A percentile compares a stretch with the other conserved stretches of the same genome.
Evolutionary conservation across 2,888 invertebrate genomes (phyloP).

Genomic region (Leucoptera coffeella): DNA sequence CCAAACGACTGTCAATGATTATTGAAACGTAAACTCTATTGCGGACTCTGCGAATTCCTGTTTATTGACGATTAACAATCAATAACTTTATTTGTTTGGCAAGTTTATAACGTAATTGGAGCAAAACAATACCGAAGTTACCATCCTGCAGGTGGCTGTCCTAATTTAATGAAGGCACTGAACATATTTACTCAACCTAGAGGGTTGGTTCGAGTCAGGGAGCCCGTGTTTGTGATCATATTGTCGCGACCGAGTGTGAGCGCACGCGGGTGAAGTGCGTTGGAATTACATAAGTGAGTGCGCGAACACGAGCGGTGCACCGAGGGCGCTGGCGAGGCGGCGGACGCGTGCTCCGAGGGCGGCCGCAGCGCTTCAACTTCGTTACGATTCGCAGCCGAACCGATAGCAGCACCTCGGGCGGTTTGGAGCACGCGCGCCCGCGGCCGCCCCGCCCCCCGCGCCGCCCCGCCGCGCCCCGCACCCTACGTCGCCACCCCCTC

Average conservation of each 20-base stretch:
- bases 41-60: no score
- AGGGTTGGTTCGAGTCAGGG: no score
- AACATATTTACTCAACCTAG: conserved; percentile 20
- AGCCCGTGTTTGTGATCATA: no score
- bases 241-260: no score
- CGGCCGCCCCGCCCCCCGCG: conserved; percentile 20
- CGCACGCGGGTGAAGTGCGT: no score
- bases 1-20: no score
- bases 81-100: no score
- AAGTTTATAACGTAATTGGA: no score
- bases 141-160: conserved; percentile 7
- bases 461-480: conserved; percentile 25
- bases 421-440: conserved; percentile 46
- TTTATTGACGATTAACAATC: no score
- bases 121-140: conserved; percentile 3
- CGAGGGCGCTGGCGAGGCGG: conserved; percentile 44
- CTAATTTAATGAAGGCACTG: conserved; percentile 11
- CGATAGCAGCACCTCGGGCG: conserved; percentile 45
- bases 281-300: conserved; percentile 46
- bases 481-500: conserved; percentile 21
- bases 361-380: conserved; percentile 45
- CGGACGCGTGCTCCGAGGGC: conserved; percentile 45
- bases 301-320: conserved; percentile 28
- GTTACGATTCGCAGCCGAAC: conserved; percentile 42
- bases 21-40: no score